Conservation (phyloP, 1,140 invertebrate species). For the Macrosteles quadrilineatus region DNA sequence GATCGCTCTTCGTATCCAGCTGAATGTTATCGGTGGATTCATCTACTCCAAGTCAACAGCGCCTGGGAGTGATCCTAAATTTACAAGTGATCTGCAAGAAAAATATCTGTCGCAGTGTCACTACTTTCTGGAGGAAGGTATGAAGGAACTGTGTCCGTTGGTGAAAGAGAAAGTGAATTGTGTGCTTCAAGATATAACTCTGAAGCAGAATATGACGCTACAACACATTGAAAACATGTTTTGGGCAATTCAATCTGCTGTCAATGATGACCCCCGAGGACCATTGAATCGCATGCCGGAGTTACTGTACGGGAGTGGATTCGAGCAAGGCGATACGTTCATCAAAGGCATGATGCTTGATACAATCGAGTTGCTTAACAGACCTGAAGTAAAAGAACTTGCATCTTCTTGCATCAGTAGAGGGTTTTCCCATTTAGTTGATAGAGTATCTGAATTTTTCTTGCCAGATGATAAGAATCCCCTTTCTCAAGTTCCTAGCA, state of each 20-base stretch:
- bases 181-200: slow-evolving; percentile 63
- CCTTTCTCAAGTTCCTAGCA: neutral
- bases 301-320: slow-evolving; percentile 39
- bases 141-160: slow-evolving; percentile 63
- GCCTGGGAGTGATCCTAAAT: slow-evolving; percentile 47
- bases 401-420: slow-evolving; percentile 71
- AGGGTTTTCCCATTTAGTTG: slow-evolving; percentile 75
- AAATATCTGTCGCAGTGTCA: slow-evolving; percentile 71
- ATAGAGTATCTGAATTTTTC: slow-evolving; percentile 76
- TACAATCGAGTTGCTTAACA: slow-evolving; percentile 77
- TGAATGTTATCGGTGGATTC: slow-evolving; percentile 86
- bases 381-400: slow-evolving; percentile 74
- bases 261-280: slow-evolving; percentile 60
- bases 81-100: slow-evolving; percentile 64
- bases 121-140: slow-evolving; percentile 70
- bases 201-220: slow-evolving; percentile 74
- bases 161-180: slow-evolving; percentile 69
- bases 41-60: slow-evolving; percentile 67
- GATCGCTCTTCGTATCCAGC: slow-evolving; percentile 76
- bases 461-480: slow-evolving; percentile 11
- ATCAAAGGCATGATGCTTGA: slow-evolving; percentile 63
- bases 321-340: slow-evolving; percentile 48
- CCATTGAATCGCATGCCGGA: slow-evolving; percentile 62
- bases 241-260: slow-evolving; percentile 69
- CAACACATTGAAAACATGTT: slow-evolving; percentile 78